A percentile compares a stretch with the other conserved stretches of the same genome.
These are phyloP conservation scores for Chymomyza procnemis DNA, from an alignment of 2,888 invertebrate species.

Conservation along the genomic window DNA sequence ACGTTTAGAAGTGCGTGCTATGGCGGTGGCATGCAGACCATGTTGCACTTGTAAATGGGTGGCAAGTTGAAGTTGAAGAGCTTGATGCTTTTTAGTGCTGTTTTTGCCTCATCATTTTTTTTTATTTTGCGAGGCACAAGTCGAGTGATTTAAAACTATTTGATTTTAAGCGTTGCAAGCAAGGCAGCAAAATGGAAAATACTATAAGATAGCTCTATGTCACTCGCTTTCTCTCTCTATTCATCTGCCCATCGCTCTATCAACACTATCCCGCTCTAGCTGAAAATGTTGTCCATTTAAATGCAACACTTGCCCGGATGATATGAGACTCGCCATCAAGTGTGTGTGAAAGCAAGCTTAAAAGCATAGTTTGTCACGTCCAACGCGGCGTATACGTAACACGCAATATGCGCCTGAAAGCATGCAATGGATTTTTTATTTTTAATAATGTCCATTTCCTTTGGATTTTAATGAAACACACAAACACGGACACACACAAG, in stretches of 20 bases:
- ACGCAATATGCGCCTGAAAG: constrained; percentile 9
- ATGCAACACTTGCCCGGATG: background rate
- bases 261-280: background rate
- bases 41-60: background rate
- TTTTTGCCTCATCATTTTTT: constrained; percentile 14
- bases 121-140: background rate
- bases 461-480: constrained; percentile 2
- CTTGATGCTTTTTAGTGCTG: background rate
- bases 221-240: no score
- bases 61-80: constrained; percentile 14
- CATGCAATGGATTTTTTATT: constrained; percentile 29
- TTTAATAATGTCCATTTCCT: background rate
- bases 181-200: background rate
- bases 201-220: no score
- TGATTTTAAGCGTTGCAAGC: constrained; percentile 19
- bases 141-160: constrained; percentile 45
- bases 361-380: background rate
- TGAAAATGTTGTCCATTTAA: background rate
- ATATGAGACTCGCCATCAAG: background rate
- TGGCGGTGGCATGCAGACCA: background rate
- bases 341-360: background rate
- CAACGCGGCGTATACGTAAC: constrained; percentile 33
- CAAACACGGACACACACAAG: background rate
- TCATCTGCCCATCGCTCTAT: no score
- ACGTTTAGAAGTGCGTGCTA: constrained; percentile 38